Evolutionary conservation across 2,888 invertebrate species (phyloP), one percentile per base, ranked within the genome.

Genomic region (Xestia ashworthii): DNA sequence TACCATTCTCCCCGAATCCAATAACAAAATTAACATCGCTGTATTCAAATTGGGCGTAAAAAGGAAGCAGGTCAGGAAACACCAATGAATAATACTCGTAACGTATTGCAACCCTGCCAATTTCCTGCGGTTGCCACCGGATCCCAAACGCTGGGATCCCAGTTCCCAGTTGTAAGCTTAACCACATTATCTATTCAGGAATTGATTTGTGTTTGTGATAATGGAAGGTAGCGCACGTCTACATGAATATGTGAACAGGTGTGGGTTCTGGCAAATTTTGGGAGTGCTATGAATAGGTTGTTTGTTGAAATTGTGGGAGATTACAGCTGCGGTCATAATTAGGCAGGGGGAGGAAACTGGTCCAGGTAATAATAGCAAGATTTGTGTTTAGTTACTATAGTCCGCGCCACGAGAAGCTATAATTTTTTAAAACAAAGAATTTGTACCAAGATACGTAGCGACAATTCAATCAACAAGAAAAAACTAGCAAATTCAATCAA

Each of bases 31-130:
- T 80, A 82, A 83, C 88, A 90, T 88, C 84, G 78, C 82, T 80
- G 82, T 86, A 82, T 82, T 80, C 82, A 85, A 89, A 86, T 88
- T 87, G 84, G 58, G 75, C 81, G 75, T 81, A 85, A 85, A 88
- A 89, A 87, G 90, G 87, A 90, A 86, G 81, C 84, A 79, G 76
- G 81, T 4, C 48, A 85, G 88, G 88, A 88, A 87, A 86, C 85
- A 86, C 82, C 89, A 82, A 88, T 89, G 89, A 91, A 92, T 92
- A 90, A 90, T 90, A 89, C 89, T 84, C 79, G 88, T 90, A 89
- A 91, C 88, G 89, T 91, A 91, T 90, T 89, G 92, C 91, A 88
- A 87, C 89, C 88, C 87, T 86, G 81, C 84, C 88, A 91, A 91
- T 93, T 90, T 92, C 91, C 92, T 91, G 83, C 75, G 80, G 86